Base-by-base conservation (phyloP, 2,888 invertebrate species). In the Pristionchus entomophagus region DNA sequence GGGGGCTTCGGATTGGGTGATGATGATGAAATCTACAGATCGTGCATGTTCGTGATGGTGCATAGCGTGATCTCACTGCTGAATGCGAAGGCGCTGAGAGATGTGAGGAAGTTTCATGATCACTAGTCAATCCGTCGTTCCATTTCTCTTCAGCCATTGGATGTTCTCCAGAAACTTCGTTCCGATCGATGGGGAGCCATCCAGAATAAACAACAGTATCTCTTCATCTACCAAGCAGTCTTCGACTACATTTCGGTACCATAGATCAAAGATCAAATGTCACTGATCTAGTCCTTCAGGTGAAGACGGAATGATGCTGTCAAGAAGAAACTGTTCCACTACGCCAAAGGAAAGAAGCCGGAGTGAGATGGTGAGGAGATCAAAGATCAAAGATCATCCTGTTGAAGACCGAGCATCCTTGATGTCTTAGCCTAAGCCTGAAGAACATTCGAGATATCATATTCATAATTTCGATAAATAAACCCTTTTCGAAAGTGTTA, bases 41-140 rank as follows among this genome's bases (percentile, higher is more conserved):
- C 73, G 73, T 73, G 73, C 73, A 73, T 73, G 73, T 73, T 73
- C 73, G 73, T 73, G n/a, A 41, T 73, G 41, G 73, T 73, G 38
- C 73, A 73, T 26, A 73, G 73, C 26, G 22, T 73, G 26, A 73
- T 73, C 73, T 26, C 73, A 19, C 73, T 73, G 26, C 73, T 73
- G 41, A 73, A 73, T 22, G 41, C 73, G 22, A 73, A 73, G 73
- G 38, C 73, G 1, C 73, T 73, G n/a, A 38, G 73, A 45, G 73
- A 73, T 73, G 73, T 73, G 41, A 73, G 73, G 14, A 22, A 12
- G 49, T 17, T 8, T 8, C 14, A 22, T 17, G 22, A 22, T 17
- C 5, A 14, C 26, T 65, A 5, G 35, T 65, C 17, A 2, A 8
- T 65, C 35, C 17, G n/a, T n/a, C n/a, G n/a, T n/a, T 4, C 5